These are phyloP conservation scores for Hirtodrosophila histrioides DNA, from an alignment of 2,888 invertebrate species.

Conservation along the genomic window DNA sequence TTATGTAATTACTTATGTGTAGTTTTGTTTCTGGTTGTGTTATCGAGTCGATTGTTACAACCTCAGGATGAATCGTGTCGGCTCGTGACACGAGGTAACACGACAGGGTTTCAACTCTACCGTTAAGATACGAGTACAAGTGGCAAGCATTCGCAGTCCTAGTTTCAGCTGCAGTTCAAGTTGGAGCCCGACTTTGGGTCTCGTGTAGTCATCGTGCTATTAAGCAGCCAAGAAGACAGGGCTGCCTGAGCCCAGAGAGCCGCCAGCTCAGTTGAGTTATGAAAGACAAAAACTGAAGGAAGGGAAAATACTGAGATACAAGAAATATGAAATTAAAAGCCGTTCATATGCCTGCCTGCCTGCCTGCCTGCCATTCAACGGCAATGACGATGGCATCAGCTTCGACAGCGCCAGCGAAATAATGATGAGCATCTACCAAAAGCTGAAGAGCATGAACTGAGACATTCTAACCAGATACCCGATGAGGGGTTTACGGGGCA, in stretches of 20 bases:
- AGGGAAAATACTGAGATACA: constrained; percentile 5
- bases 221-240: constrained; percentile 58
- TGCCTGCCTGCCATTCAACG: constrained; percentile 42
- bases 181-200: constrained; percentile 44
- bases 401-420: constrained; percentile 65
- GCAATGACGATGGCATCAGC: constrained; percentile 43
- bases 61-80: too few relatives aligned
- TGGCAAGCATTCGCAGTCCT: constrained; percentile 34
- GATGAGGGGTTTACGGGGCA: too few relatives aligned
- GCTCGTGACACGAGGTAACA: too few relatives aligned
- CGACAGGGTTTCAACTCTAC: too few relatives aligned
- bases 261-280: constrained; percentile 37
- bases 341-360: constrained; percentile 54
- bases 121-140: constrained; percentile 7
- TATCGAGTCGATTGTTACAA: too few relatives aligned
- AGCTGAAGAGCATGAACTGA: constrained; percentile 32
- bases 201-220: constrained; percentile 74
- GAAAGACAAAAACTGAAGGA: constrained; percentile 16
- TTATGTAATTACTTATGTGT: too few relatives aligned
- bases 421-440: constrained; percentile 40
- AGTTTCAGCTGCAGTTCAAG: constrained; percentile 33
- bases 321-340: constrained; percentile 68
- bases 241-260: constrained; percentile 41
- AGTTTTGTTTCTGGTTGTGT: too few relatives aligned
- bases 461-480: constrained; percentile 60